These are phyloP conservation scores for Acrocyrtus sp. DNA, from an alignment of 2,888 invertebrate genomes.

Conservation along the genomic window DNA sequence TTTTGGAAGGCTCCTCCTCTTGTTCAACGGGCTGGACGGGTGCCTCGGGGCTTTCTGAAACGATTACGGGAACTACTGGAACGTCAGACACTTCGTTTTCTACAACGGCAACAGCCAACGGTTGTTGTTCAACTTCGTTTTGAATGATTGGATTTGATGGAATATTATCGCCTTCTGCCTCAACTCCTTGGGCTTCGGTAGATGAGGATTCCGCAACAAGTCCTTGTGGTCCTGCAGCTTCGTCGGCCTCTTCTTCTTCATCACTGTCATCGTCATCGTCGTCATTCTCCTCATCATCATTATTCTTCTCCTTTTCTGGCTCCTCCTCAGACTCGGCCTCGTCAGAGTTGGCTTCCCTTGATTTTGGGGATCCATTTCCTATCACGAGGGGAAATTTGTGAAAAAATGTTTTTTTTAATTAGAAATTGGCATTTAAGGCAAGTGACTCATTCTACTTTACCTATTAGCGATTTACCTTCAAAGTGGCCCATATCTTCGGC, in stretches of 20 bases:
- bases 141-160: slow-evolving; percentile 41
- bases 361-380: slow-evolving; percentile 52
- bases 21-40: slow-evolving; percentile 54
- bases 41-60: slow-evolving; percentile 45
- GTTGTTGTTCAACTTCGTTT: slow-evolving; percentile 58
- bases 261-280: slow-evolving; percentile 57
- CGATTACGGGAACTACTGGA: slow-evolving; percentile 56
- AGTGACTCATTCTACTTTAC: background rate
- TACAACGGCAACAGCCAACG: slow-evolving; percentile 62
- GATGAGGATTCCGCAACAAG: slow-evolving; percentile 61
- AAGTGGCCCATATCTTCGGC: slow-evolving; percentile 63
- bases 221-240: slow-evolving; percentile 58
- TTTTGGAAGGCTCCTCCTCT: slow-evolving; percentile 50
- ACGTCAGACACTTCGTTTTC: slow-evolving; percentile 58
- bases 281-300: slow-evolving; percentile 56
- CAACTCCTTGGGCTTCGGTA: slow-evolving; percentile 57
- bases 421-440: no score
- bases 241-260: slow-evolving; percentile 55
- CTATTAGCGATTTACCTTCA: slow-evolving; percentile 48
- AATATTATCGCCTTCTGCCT: slow-evolving; percentile 47
- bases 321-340: slow-evolving; percentile 46
- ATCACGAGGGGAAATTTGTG: no score
- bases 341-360: slow-evolving; percentile 56
- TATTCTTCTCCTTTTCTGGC: slow-evolving; percentile 52
- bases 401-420: background rate